phyloP scores from a whole-genome alignment of 1,140 invertebrate genomes.

The Dreissena polymorpha region DNA sequence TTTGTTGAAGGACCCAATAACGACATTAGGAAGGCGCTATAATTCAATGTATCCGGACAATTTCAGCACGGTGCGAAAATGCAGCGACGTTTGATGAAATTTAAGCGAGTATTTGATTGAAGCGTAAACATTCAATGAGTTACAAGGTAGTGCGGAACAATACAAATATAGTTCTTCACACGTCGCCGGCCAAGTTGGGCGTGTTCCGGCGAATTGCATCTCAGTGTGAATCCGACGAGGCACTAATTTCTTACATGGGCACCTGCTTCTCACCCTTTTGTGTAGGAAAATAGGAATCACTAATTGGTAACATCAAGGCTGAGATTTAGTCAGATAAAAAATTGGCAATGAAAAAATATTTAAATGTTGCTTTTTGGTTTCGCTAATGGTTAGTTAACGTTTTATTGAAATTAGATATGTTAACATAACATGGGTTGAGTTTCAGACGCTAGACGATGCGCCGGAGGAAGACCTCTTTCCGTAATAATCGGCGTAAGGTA shows the following conservation, averaged over 20 bases:
- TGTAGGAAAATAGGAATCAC: slow-evolving; percentile 35
- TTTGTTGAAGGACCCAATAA: slow-evolving; percentile 2
- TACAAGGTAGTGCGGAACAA: slow-evolving; percentile 30
- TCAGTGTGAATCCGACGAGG: slow-evolving; percentile 29
- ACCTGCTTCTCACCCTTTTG: slow-evolving; percentile 37
- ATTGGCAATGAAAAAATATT: slow-evolving; percentile 43
- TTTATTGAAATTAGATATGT: slow-evolving; percentile 26
- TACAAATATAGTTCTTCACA: slow-evolving; percentile 46
- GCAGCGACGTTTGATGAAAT: slow-evolving; percentile 40
- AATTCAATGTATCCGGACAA: slow-evolving; percentile 50
- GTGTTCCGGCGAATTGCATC: slow-evolving; percentile 34
- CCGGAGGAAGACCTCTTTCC: slow-evolving; percentile 37
- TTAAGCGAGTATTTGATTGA: slow-evolving; percentile 35
- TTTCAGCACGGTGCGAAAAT: slow-evolving; percentile 24
- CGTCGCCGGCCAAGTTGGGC: slow-evolving; percentile 24
- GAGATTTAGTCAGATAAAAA: slow-evolving; percentile 15
- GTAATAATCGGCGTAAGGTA: slow-evolving; percentile 29
- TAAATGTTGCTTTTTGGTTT: slow-evolving; percentile 41
- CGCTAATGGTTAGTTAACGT: slow-evolving; percentile 45
- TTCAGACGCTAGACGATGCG: slow-evolving; percentile 13
- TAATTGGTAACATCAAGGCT: slow-evolving; percentile 52
- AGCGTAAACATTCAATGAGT: slow-evolving; percentile 37
- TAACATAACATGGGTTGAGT: slow-evolving; percentile 46
- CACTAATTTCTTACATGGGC: slow-evolving; percentile 47
- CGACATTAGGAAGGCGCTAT: slow-evolving; percentile 38